Conservation (phyloP, 2,888 invertebrate genomes). For the Epinotia brunnichana region DNA sequence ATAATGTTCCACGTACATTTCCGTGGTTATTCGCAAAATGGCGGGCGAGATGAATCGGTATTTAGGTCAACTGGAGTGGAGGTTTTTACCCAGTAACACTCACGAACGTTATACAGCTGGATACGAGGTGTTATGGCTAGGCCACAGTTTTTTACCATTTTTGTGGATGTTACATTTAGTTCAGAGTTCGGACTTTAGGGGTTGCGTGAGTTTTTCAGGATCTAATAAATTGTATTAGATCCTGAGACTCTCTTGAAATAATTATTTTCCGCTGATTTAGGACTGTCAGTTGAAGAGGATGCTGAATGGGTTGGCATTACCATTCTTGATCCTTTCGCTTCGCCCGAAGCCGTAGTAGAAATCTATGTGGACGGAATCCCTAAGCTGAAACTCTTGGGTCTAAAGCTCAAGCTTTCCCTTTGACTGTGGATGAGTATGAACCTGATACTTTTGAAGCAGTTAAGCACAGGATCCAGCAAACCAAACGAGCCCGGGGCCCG, state of each 20-base stretch:
- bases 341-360: constrained; percentile 88
- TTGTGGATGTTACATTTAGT: background rate
- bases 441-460: constrained; percentile 84
- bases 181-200: background rate
- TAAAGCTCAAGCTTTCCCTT: constrained; percentile 82
- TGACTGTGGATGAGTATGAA: constrained; percentile 86
- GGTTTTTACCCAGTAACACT: constrained; percentile 33
- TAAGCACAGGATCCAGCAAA: constrained; percentile 83
- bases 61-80: constrained; percentile 35
- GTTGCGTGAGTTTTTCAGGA: constrained; percentile 87
- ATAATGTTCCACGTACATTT: constrained; percentile 11
- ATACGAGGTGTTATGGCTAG: constrained; percentile 17
- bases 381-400: constrained; percentile 68
- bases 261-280: constrained; percentile 88
- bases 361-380: constrained; percentile 88
- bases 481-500: too few species aligned
- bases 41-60: constrained; percentile 38
- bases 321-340: constrained; percentile 87
- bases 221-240: constrained; percentile 84
- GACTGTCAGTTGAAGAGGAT: constrained; percentile 88
- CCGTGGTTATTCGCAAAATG: constrained; percentile 29
- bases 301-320: constrained; percentile 88
- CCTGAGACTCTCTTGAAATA: constrained; percentile 87
- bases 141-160: constrained; percentile 7
- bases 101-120: constrained; percentile 10